Conservation (phyloP, 2,113 vertebrate genomes). For the Hippopotamus amphibius region DNA sequence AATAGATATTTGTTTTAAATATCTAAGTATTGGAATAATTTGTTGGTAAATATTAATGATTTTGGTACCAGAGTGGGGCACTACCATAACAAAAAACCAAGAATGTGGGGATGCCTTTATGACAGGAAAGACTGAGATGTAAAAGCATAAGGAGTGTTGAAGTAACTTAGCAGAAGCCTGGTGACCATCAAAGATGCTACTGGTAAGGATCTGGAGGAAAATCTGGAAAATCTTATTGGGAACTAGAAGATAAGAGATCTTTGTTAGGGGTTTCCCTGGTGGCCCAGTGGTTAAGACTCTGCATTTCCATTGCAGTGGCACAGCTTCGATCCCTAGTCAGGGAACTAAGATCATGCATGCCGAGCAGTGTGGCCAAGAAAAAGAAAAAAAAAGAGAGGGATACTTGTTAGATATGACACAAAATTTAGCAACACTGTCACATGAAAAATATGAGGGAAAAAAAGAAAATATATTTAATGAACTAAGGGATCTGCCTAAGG, state of each 20-base stretch:
- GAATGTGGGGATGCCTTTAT: background rate
- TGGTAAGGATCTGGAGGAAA: background rate
- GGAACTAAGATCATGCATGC: no score
- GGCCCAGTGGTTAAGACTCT: no score
- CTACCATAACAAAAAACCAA: background rate
- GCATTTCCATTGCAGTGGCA: no score
- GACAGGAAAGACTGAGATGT: background rate
- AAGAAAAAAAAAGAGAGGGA: no score
- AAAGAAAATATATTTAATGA: background rate
- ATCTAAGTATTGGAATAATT: background rate
- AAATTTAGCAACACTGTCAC: conserved; percentile 8
- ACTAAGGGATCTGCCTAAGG: background rate
- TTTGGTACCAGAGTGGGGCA: background rate
- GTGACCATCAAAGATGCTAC: background rate
- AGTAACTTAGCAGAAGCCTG: background rate
- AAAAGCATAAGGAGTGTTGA: background rate
- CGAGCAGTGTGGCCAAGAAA: rapidly evolving
- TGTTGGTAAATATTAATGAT: background rate
- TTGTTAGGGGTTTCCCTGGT: background rate
- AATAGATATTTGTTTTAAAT: conserved; percentile 5
- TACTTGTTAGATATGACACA: background rate
- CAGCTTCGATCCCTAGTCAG: no score
- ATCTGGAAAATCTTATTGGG: background rate
- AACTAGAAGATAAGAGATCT: background rate
- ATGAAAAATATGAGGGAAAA: background rate